Evolutionary conservation across 2,797 vertebrate species (phyloP), one percentile per base, ranked within the genome.

Genomic region (Scarus forsteni): DNA sequence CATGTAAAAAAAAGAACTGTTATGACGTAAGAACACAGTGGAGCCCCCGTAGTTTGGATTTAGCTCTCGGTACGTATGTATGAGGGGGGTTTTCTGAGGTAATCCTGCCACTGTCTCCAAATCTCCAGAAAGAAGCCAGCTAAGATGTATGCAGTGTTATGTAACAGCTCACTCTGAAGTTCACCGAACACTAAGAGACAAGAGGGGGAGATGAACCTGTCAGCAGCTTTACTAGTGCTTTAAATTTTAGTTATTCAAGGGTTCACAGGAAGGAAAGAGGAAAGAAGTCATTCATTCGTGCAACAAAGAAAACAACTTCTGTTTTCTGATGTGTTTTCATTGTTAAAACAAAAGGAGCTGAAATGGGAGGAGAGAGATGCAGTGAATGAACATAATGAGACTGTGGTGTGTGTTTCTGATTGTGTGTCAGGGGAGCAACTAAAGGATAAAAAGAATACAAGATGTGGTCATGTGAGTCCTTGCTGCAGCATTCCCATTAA

Each of bases 211-310:
- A 78, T 60, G 55, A 77, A 71, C 35, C 46, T 71, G 73, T 75
- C 73, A 79, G 76, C 54, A 69, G 60, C 56, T 83, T 70, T 57
- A 77, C 18, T 48, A 65, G 27, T 64, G 8, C 80, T 79, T 81
- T 70, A 62, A 53, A 82, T 75, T 73, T 68, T 10, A 15, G 38
- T 64, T 60, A 70, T 73, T 68, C 74, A 86, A 73, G 60, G 27
- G 6, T 43, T 61, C 40, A 12, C 59, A 62, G 38, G 56, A 36
- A 39, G 52, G 68, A 42, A 27, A 59, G 14, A 19, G 34, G 6
- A 42, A n/a, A 14, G 64, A n/a, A 7, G 5, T 38, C 14, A 18
- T 54, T 27, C 45, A 54, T 15, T 27, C 4, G 27, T 27, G 16
- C 38, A 70, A 19, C 60, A 54, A 65, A 57, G 52, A 61, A 55